Evolutionary conservation across 2,113 vertebrate genomes (phyloP), one percentile per base, ranked within the genome.

Genomic region (Meleagris gallopavo): DNA sequence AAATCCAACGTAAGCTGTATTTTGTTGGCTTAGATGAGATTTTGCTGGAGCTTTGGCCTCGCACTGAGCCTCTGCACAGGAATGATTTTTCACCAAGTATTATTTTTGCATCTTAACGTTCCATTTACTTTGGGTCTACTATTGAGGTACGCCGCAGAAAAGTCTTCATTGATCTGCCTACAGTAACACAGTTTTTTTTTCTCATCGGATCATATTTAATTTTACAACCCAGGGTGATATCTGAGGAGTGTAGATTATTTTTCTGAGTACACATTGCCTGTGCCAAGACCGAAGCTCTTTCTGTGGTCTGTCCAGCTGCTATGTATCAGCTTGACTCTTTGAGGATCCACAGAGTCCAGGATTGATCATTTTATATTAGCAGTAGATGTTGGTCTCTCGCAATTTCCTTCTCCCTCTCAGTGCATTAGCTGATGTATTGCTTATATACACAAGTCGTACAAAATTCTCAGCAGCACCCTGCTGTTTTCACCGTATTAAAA

Each of bases 1-100:
- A 95, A 94, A 96, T 95, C 93, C 89, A 86, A 36, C 1, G 1
- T 88, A 95, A 95, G 61, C 93, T 95, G 79, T 90, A 66, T 90
- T 95, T 95, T 94, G 88, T 91, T 90, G 83, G 70, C 88, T 95
- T 86, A 91, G 88, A 84, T 94, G 70, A 86, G 76, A 95, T 95
- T 95, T 93, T 93, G 38, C 70, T 86, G 57, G 30, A 86, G 90
- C 80, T 95, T 90, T 90, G 76, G 83, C 83, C 85, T 90, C 0
- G 9, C 73, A 65, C 58, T 58, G 65, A 90, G 93, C 61, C 41
- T 86, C 73, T 81, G 69, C 79, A 71, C 61, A 60, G 71, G 48
- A 86, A 78, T 64, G 79, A 67, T 94, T 94, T 96, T 95, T 93
- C 89, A 80, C 52, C 75, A 75, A 66, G 83, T 94, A 75, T 81